Conservation (phyloP, 1,140 invertebrate species). For the Nylanderia fulva region DNA sequence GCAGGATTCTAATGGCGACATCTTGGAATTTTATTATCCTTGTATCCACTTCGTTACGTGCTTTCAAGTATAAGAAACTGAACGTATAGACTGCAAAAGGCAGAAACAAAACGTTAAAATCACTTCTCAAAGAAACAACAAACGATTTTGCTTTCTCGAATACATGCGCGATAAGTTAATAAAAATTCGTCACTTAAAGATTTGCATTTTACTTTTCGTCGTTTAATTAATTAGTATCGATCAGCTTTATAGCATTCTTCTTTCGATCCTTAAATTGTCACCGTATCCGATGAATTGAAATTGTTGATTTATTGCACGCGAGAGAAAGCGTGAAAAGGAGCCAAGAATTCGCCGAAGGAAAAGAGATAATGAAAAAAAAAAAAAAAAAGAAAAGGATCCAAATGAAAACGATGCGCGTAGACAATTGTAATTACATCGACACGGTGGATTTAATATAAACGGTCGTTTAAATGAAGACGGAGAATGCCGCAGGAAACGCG, state of each 20-base stretch:
- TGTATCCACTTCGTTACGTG: constrained; percentile 57
- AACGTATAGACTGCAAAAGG: not conserved
- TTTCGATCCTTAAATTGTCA: not conserved
- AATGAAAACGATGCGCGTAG: not conserved
- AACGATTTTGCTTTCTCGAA: not conserved
- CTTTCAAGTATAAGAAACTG: not conserved
- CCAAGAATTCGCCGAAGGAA: not conserved
- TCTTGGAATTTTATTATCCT: constrained; percentile 68
- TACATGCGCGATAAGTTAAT: constrained; percentile 1
- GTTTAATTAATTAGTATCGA: constrained; percentile 10
- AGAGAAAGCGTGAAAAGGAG: too few relatives aligned
- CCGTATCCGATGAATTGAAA: not conserved
- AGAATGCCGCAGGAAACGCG: not conserved
- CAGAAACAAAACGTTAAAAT: constrained; percentile 12
- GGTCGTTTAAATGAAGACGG: constrained; percentile 35
- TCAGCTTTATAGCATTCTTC: not conserved
- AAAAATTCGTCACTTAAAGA: not conserved
- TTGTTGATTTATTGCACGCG: not conserved
- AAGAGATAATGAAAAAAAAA: not conserved
- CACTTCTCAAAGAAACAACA: not conserved
- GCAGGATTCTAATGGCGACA: constrained; percentile 37
- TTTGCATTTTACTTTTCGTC: not conserved
- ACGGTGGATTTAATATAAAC: constrained; percentile 35
- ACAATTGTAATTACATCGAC: constrained; percentile 47
- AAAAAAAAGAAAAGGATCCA: not conserved